These are phyloP conservation scores for Spondyliosoma cantharus DNA, from an alignment of 2,797 vertebrate genomes.

Conservation along the genomic window DNA sequence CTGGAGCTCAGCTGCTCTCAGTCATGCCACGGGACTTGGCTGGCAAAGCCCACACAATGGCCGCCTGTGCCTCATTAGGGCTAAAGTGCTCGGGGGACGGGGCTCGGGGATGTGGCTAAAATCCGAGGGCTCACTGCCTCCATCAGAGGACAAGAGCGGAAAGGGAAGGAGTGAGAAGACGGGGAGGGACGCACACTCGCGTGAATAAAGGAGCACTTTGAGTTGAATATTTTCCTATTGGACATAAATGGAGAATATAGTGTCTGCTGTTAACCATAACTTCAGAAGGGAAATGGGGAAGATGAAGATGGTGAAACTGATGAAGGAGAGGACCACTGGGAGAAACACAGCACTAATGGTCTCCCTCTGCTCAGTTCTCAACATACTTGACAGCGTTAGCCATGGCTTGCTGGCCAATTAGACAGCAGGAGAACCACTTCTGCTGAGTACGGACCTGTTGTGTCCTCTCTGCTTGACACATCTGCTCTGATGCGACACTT, in stretches of 20 bases:
- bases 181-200: conserved; percentile 7
- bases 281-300: conserved; percentile 34
- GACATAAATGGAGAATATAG: conserved; percentile 23
- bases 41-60: conserved; percentile 62
- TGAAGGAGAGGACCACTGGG: conserved; percentile 51
- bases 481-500: conserved; percentile 51
- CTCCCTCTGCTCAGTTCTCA: conserved; percentile 55
- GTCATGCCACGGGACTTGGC: conserved; percentile 62
- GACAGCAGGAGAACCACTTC: conserved; percentile 60
- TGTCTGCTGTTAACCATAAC: conserved; percentile 34
- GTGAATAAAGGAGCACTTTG: conserved; percentile 53
- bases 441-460: conserved; percentile 61
- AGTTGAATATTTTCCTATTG: conserved; percentile 51
- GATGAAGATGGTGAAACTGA: conserved; percentile 41
- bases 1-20: conserved; percentile 67
- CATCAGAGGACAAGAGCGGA: conserved; percentile 26
- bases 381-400: conserved; percentile 68
- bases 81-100: conserved; percentile 55
- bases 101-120: conserved; percentile 43
- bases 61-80: conserved; percentile 77
- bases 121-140: conserved; percentile 43
- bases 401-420: conserved; percentile 77
- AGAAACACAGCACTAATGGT: conserved; percentile 63
- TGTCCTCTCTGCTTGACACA: conserved; percentile 63
- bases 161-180: neutral